phyloP scores from a whole-genome alignment of 2,797 vertebrate genomes.

The Chaetodon trifasciatus region DNA sequence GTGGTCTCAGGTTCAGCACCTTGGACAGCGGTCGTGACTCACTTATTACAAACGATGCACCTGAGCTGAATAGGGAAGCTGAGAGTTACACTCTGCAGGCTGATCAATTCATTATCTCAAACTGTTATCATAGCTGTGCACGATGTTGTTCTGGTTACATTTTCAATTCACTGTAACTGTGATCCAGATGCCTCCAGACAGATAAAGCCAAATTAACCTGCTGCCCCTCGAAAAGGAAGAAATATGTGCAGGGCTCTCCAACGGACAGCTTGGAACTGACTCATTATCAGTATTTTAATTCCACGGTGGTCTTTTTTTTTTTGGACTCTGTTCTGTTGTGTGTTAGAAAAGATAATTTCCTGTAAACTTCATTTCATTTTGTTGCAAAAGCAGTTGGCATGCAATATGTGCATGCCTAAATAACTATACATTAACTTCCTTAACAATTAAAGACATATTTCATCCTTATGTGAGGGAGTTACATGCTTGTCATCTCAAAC shows the following conservation, averaged over 20 bases:
- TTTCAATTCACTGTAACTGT: background rate
- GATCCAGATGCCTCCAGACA: background rate
- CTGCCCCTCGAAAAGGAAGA: background rate
- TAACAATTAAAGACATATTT: background rate
- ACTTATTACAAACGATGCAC: constrained; percentile 14
- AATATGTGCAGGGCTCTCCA: background rate
- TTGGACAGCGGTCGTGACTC: constrained; percentile 49
- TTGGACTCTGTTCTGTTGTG: background rate
- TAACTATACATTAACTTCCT: background rate
- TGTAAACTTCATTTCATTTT: background rate
- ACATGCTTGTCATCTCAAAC: constrained; percentile 7
- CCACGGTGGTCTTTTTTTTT: background rate
- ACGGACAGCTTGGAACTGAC: background rate
- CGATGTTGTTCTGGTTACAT: background rate
- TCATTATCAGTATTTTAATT: background rate
- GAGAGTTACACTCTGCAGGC: background rate
- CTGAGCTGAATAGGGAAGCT: background rate
- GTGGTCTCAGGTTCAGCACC: constrained; percentile 62
- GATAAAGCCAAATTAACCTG: background rate
- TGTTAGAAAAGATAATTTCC: background rate
- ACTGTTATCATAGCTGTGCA: background rate
- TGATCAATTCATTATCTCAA: background rate
- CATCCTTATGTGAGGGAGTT: background rate
- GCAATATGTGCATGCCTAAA: background rate
- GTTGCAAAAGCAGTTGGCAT: background rate